Percentiles rank a stretch among this genome's conserved stretches.
These are phyloP conservation scores for Odontocolon sp. DNA, from an alignment of 2,888 invertebrate genomes.

Conservation along the genomic window DNA sequence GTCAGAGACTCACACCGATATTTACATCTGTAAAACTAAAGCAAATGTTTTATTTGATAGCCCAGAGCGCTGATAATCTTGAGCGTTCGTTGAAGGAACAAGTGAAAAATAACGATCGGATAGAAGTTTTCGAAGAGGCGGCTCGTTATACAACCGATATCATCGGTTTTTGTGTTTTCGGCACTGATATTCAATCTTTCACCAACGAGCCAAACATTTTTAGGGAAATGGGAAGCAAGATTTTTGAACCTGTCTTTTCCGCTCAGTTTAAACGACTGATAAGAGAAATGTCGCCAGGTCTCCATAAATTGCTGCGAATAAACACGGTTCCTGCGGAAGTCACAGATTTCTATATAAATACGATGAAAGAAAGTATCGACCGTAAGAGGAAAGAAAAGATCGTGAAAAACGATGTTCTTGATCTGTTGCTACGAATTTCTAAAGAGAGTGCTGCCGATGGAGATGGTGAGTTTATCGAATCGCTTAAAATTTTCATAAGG, in stretches of 20 bases:
- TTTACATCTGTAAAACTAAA: too few species aligned
- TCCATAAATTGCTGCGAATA: slow-evolving; percentile 62
- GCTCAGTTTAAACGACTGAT: slow-evolving; percentile 33
- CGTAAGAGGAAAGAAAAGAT: slow-evolving; percentile 77
- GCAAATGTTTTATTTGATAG: too few species aligned
- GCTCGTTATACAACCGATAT: slow-evolving; percentile 78
- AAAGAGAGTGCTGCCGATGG: slow-evolving; percentile 13
- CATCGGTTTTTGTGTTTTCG: slow-evolving; percentile 78
- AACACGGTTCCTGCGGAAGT: slow-evolving; percentile 59
- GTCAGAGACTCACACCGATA: too few species aligned
- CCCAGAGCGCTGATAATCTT: too few species aligned
- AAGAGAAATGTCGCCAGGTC: slow-evolving; percentile 52
- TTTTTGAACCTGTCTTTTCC: slow-evolving; percentile 65
- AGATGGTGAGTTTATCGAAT: slow-evolving; percentile 18
- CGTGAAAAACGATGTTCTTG: slow-evolving; percentile 80
- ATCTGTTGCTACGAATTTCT: slow-evolving; percentile 76
- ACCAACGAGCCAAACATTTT: slow-evolving; percentile 71
- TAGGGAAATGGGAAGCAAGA: slow-evolving; percentile 70
- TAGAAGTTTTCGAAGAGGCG: slow-evolving; percentile 62
- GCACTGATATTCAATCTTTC: slow-evolving; percentile 74
- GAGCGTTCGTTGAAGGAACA: slow-evolving; percentile 78
- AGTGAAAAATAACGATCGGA: slow-evolving; percentile 48
- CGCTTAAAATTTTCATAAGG: not conserved
- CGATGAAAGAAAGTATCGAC: slow-evolving; percentile 74
- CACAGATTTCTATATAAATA: slow-evolving; percentile 71